phyloP scores from a whole-genome alignment of 2,113 vertebrate genomes.

The Xiphophorus couchianus region DNA sequence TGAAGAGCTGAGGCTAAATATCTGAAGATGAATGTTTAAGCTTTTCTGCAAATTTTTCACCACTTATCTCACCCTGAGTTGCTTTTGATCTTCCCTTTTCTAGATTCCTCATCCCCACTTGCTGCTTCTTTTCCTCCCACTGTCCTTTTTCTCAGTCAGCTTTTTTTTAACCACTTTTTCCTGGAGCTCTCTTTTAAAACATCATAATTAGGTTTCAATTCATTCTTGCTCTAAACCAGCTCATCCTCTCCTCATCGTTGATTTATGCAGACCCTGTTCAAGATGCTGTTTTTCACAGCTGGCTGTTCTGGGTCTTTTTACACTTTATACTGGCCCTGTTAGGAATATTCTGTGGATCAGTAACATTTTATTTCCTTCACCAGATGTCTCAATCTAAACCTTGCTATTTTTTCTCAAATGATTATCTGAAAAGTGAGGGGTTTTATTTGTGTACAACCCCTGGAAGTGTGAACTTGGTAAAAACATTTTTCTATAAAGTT shows the following conservation, averaged over 20 bases:
- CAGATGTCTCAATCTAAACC: conserved; percentile 11
- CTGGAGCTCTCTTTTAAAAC: conserved; percentile 1
- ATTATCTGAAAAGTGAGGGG: neutral
- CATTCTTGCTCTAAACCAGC: neutral
- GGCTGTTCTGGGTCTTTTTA: neutral
- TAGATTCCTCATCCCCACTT: conserved; percentile 8
- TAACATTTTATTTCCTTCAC: conserved; percentile 1
- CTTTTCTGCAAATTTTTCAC: neutral
- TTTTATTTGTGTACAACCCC: too few species aligned
- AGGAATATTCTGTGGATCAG: conserved; percentile 13
- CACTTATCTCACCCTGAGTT: neutral
- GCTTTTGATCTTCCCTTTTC: conserved; percentile 13
- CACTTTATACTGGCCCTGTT: neutral
- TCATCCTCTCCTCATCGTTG: neutral
- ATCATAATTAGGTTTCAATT: neutral
- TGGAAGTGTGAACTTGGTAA: too few species aligned
- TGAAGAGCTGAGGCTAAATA: neutral
- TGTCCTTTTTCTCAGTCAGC: conserved; percentile 2
- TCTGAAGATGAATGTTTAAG: conserved; percentile 3
- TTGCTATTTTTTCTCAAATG: neutral
- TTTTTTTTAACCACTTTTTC: neutral
- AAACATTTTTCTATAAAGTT: too few species aligned
- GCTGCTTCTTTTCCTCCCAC: neutral
- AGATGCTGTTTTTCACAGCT: neutral
- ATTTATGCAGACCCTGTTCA: neutral